A percentile compares a stretch with the other conserved stretches of the same genome.
Evolutionary conservation across 1,140 invertebrate genomes (phyloP).

Genomic region (Maniola jurtina): DNA sequence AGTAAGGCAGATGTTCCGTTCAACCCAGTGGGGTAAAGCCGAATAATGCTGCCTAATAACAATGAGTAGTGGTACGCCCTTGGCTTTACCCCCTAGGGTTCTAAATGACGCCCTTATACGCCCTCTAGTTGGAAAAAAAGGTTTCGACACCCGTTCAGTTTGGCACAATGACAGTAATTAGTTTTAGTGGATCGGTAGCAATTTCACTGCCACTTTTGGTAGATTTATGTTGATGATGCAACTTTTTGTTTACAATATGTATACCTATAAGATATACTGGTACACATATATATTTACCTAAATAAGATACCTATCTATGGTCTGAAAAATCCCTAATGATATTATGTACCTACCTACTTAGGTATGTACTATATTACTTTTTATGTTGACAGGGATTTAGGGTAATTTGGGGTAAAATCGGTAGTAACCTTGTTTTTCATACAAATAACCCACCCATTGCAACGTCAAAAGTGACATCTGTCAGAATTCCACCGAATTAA

Average conservation of each 20-base stretch:
- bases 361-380: too few species aligned
- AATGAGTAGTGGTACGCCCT: conserved; percentile 38
- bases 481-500: too few species aligned
- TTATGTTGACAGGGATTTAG: too few species aligned
- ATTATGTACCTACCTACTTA: too few species aligned
- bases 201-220: conserved; percentile 10
- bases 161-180: conserved; percentile 51
- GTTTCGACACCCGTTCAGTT: conserved; percentile 33
- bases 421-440: too few species aligned
- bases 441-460: too few species aligned
- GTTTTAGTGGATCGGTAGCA: conserved; percentile 37
- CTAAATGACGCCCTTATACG: conserved; percentile 40
- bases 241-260: not conserved
- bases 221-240: not conserved
- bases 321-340: too few species aligned
- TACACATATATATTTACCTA: too few species aligned
- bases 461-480: too few species aligned
- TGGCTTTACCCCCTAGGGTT: conserved; percentile 34
- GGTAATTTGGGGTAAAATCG: too few species aligned
- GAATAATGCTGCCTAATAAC: conserved; percentile 27
- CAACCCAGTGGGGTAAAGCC: conserved; percentile 23
- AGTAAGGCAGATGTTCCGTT: conserved; percentile 42
- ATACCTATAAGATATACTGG: too few species aligned
- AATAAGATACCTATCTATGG: too few species aligned
- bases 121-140: conserved; percentile 37